A percentile compares a stretch with the other conserved stretches of the same genome.
Conservation (phyloP, 1,140 invertebrate genomes). For the Drosophila yakuba region DNA sequence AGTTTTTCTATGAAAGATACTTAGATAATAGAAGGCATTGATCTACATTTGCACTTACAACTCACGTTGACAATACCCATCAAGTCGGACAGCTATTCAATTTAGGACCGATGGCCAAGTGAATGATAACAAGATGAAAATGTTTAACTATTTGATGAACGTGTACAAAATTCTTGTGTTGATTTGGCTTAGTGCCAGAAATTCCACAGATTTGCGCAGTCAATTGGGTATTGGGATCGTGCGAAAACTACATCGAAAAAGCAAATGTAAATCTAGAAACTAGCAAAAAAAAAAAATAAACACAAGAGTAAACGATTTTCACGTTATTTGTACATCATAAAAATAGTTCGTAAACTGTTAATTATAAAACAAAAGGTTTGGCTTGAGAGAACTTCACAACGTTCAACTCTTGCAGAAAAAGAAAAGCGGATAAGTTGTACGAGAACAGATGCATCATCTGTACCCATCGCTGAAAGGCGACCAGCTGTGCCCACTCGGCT, state of each 20-base stretch:
- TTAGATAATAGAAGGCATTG: conserved; percentile 12
- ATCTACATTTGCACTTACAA: conserved; percentile 23
- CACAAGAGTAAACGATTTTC: too few relatives aligned
- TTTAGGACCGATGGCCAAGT: conserved; percentile 13
- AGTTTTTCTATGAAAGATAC: too few relatives aligned
- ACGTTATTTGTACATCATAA: too few relatives aligned
- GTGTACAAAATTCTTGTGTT: conserved; percentile 65
- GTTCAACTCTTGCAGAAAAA: conserved; percentile 53
- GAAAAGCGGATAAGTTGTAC: conserved; percentile 69
- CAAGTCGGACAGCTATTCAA: conserved; percentile 1
- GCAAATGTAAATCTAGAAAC: not conserved
- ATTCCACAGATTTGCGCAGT: conserved; percentile 58
- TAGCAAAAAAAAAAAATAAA: not conserved
- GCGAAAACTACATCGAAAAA: conserved; percentile 4
- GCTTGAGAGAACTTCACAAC: not conserved
- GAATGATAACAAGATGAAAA: conserved; percentile 12
- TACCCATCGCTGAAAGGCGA: conserved; percentile 93
- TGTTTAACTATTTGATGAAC: conserved; percentile 49
- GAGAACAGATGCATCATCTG: conserved; percentile 90
- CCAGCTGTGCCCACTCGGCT: conserved; percentile 95
- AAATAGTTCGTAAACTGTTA: not conserved
- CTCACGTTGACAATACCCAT: conserved; percentile 6
- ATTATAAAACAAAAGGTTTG: not conserved
- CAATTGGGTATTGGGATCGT: conserved; percentile 40
- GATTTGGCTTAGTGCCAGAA: conserved; percentile 68